Percentiles rank a stretch among this genome's conserved stretches.
Evolutionary conservation across 2,888 invertebrate species (phyloP).

Genomic region (Hemicrepidius hirtus): DNA sequence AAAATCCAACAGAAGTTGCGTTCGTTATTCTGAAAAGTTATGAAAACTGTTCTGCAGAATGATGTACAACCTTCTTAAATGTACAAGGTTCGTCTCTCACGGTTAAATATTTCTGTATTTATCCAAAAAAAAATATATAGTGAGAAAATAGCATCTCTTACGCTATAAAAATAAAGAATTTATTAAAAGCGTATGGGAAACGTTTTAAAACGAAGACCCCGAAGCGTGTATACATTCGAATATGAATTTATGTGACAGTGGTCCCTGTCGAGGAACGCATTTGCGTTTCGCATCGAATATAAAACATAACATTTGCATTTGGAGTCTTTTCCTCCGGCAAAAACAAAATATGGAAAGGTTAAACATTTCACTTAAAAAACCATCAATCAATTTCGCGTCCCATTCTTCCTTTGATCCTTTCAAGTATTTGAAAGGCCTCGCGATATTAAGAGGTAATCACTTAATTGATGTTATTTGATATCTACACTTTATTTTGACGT

Average conservation of each 20-base stretch:
- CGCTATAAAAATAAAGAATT: not conserved
- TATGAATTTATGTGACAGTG: slow-evolving; percentile 41
- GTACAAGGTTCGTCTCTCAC: too few species aligned
- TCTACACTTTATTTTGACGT: not conserved
- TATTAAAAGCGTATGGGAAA: slow-evolving; percentile 23
- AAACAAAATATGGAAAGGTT: slow-evolving; percentile 26
- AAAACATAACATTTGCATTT: slow-evolving; percentile 36
- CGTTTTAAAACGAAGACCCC: slow-evolving; percentile 26
- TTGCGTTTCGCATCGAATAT: slow-evolving; percentile 34
- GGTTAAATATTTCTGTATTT: too few species aligned
- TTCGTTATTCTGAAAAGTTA: too few species aligned
- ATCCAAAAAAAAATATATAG: too few species aligned
- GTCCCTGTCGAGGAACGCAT: slow-evolving; percentile 37
- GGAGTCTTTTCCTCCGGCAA: slow-evolving; percentile 7
- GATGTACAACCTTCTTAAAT: too few species aligned
- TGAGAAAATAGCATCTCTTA: not conserved
- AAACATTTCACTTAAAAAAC: slow-evolving; percentile 25
- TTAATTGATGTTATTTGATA: slow-evolving; percentile 18
- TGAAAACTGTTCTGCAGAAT: too few species aligned
- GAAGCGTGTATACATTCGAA: slow-evolving; percentile 29
- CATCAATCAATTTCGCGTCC: slow-evolving; percentile 11
- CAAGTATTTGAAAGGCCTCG: slow-evolving; percentile 6
- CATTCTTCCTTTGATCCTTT: not conserved
- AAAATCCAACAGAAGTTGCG: too few species aligned
- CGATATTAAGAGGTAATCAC: slow-evolving; percentile 15